phyloP scores from a whole-genome alignment of 1,140 invertebrate species.

The Lordiphosa stackelbergi region DNA sequence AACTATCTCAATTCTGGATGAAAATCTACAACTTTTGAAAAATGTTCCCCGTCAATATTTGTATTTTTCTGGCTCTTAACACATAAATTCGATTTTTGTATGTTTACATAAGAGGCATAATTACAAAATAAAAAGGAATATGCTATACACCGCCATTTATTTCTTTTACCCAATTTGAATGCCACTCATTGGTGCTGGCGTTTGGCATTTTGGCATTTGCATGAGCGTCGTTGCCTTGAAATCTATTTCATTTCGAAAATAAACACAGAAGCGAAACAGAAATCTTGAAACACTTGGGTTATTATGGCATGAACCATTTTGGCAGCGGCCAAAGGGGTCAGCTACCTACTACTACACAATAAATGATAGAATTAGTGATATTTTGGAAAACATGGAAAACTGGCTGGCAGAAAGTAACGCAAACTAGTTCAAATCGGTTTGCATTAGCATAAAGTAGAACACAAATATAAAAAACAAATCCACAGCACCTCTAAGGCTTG shows the following conservation, averaged over 20 bases:
- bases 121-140: conserved; percentile 5
- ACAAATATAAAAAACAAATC: neutral
- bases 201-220: conserved; percentile 22
- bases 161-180: conserved; percentile 18
- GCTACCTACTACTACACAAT: conserved; percentile 9
- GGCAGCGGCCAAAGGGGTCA: conserved; percentile 5
- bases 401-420: conserved; percentile 3
- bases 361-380: neutral
- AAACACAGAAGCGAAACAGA: conserved; percentile 22
- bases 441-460: conserved; percentile 4
- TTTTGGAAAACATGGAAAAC: conserved; percentile 11
- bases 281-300: conserved; percentile 18
- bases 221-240: conserved; percentile 32
- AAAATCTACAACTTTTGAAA: neutral
- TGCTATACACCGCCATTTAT: conserved; percentile 1
- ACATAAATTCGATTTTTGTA: neutral
- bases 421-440: conserved; percentile 21
- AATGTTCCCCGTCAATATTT: conserved; percentile 6
- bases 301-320: neutral
- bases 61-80: neutral
- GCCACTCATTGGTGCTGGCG: neutral
- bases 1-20: no score
- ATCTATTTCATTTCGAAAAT: conserved; percentile 37
- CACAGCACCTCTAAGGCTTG: conserved; percentile 28
- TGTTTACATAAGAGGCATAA: conserved; percentile 9